These are phyloP conservation scores for Xestia rhomboidea DNA, from an alignment of 2,888 invertebrate species.

Conservation along the genomic window DNA sequence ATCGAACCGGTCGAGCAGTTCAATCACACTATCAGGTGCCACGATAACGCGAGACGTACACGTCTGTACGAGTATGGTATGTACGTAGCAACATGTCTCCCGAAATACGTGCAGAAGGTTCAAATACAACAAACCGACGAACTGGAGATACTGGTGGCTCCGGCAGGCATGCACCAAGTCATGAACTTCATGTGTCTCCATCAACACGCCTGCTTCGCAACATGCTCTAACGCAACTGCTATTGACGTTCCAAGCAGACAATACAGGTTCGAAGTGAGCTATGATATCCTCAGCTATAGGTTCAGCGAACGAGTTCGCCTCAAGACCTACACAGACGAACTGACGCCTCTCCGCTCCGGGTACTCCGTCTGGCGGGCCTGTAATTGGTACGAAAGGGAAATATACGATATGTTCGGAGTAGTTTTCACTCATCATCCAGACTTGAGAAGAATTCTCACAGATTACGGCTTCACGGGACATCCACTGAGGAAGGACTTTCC, in stretches of 20 bases:
- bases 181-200: slow-evolving; percentile 81
- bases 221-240: slow-evolving; percentile 80
- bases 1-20: slow-evolving; percentile 73
- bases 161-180: slow-evolving; percentile 82
- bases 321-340: slow-evolving; percentile 86
- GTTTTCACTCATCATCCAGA: slow-evolving; percentile 86
- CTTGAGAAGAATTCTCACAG: slow-evolving; percentile 84
- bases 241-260: slow-evolving; percentile 84
- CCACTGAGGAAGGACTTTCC: slow-evolving; percentile 87
- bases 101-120: slow-evolving; percentile 85
- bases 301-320: slow-evolving; percentile 77
- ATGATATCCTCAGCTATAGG: slow-evolving; percentile 80
- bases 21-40: slow-evolving; percentile 77
- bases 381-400: slow-evolving; percentile 82
- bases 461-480: slow-evolving; percentile 86
- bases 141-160: slow-evolving; percentile 82
- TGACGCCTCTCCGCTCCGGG: slow-evolving; percentile 83
- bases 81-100: slow-evolving; percentile 85
- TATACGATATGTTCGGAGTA: slow-evolving; percentile 86
- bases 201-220: slow-evolving; percentile 83
- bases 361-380: slow-evolving; percentile 76
- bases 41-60: slow-evolving; percentile 81
- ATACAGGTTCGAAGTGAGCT: slow-evolving; percentile 84
- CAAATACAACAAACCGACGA: slow-evolving; percentile 85
- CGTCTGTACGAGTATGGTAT: slow-evolving; percentile 84